A percentile compares a stretch with the other conserved stretches of the same genome.
Evolutionary conservation across 2,113 vertebrate species (phyloP).

Genomic region (Ciconia maguari): DNA sequence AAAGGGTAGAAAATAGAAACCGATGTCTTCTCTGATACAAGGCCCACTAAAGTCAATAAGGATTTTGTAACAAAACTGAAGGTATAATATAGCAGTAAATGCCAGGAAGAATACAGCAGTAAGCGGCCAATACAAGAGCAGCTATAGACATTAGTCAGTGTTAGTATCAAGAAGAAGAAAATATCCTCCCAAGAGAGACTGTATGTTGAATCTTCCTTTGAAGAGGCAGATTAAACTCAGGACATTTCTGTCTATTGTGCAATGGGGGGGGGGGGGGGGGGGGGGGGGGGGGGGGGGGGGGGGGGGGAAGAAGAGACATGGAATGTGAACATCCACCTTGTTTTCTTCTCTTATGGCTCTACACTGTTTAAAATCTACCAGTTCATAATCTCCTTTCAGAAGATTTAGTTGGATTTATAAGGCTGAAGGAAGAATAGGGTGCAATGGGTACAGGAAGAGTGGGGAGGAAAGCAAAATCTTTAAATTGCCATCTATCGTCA

Average conservation of each 20-base stretch:
- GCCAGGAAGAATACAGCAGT: background rate
- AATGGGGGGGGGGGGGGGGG: no score
- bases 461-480: background rate
- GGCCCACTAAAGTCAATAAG: background rate
- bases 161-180: background rate
- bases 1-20: background rate
- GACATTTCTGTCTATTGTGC: background rate
- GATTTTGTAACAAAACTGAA: background rate
- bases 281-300: no score
- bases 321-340: background rate
- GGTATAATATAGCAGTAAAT: background rate
- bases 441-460: background rate
- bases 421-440: background rate
- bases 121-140: background rate
- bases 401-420: slow-evolving; percentile 17
- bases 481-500: background rate
- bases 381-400: slow-evolving; percentile 4
- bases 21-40: background rate
- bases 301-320: background rate
- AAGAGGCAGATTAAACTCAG: background rate
- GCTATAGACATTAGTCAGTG: background rate
- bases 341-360: background rate
- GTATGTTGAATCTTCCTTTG: background rate
- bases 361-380: background rate
- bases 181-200: background rate